Conservation (phyloP, 2,888 invertebrate species). For the Macrophya alboannulata region DNA sequence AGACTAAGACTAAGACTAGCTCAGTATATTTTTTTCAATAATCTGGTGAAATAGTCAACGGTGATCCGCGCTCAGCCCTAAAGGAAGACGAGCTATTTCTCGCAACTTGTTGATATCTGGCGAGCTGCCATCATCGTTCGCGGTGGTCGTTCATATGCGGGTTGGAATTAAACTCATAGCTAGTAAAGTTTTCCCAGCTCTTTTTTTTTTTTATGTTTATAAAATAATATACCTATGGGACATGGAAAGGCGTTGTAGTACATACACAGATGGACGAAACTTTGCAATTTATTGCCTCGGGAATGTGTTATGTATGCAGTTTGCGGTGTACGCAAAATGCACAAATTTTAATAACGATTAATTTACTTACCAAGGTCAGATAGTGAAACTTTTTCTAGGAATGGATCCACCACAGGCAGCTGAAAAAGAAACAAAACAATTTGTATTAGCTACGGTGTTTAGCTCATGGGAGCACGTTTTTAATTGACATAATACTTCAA, state of each 20-base stretch:
- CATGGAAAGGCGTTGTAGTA: background rate
- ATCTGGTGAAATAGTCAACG: background rate
- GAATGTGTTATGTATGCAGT: background rate
- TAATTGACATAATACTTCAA: background rate
- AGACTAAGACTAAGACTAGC: background rate
- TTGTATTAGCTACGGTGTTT: background rate
- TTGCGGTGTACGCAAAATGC: background rate
- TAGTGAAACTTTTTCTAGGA: slow-evolving; percentile 92
- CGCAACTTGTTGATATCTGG: slow-evolving; percentile 55
- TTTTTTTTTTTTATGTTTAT: background rate
- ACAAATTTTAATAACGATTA: background rate
- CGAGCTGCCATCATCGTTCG: slow-evolving; percentile 38
- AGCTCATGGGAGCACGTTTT: background rate
- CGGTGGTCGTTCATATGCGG: slow-evolving; percentile 3
- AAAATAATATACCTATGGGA: background rate
- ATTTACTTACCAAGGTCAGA: slow-evolving; percentile 88
- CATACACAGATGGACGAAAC: background rate
- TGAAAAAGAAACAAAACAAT: slow-evolving; percentile 82
- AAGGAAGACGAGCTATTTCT: slow-evolving; percentile 32
- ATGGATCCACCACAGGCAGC: slow-evolving; percentile 95
- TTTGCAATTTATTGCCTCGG: background rate
- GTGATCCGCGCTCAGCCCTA: background rate
- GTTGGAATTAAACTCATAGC: background rate
- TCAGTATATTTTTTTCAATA: background rate
- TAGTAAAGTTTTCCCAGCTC: background rate